Percentiles rank a stretch among this genome's conserved stretches.
Evolutionary conservation across 2,113 vertebrate species (phyloP).

Genomic region (Microtus pennsylvanicus): DNA sequence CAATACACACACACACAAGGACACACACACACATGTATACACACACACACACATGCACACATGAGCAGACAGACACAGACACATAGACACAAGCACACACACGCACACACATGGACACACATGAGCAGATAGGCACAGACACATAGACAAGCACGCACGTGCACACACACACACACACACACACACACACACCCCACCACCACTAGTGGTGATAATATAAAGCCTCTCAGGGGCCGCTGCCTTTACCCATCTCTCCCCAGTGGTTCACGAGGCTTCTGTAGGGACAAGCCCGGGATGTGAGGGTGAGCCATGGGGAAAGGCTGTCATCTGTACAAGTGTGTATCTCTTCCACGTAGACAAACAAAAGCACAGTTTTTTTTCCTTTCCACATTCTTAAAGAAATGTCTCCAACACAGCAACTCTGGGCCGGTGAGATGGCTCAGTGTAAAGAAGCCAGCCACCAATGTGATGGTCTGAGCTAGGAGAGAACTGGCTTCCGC

Average conservation of each 20-base stretch:
- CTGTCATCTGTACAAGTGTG: neutral
- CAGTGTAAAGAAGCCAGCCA: neutral
- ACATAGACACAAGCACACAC: no score
- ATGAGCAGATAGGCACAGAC: neutral
- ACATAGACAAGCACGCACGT: neutral
- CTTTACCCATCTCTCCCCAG: neutral
- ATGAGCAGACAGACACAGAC: no score
- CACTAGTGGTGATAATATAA: neutral
- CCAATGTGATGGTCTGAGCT: neutral
- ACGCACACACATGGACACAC: no score
- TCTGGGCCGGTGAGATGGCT: neutral
- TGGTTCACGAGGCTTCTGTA: neutral
- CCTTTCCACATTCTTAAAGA: neutral
- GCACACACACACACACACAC: fast-evolving
- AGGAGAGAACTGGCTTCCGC: neutral
- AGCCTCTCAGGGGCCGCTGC: no score
- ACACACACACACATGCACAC: no score
- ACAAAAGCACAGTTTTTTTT: neutral
- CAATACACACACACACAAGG: neutral
- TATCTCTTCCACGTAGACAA: neutral
- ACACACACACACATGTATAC: neutral
- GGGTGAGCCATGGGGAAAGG: neutral
- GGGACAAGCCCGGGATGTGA: neutral
- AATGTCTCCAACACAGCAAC: neutral
- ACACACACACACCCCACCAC: neutral